Evolutionary conservation across 1,140 invertebrate species (phyloP), one percentile per base, ranked within the genome.

Genomic region (Leptinotarsa lineolata): DNA sequence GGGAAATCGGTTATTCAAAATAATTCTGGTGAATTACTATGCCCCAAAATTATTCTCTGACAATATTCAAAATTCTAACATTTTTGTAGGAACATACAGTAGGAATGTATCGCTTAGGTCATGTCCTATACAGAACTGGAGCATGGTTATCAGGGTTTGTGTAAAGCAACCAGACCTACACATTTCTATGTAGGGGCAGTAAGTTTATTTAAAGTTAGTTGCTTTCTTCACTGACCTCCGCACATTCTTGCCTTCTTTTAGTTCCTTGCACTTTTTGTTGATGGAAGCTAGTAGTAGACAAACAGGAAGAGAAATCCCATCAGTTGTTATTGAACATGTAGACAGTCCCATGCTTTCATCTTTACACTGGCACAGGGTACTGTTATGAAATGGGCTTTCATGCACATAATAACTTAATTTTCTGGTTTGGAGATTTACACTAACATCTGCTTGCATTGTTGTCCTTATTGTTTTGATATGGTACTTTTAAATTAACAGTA

Each of bases 91-190:
- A 54, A 45, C 13, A 18, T 54, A 67, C 48, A 59, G 59, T 76
- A 78, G 71, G 73, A 59, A 78, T 76, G 72, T 74, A 64, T 67
- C 69, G 20, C 20, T 70, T 58, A 58, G 64, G 67, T 86, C 86
- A 94, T 95, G 93, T 95, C 93, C 84, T 95, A 95, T 85, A 94
- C 93, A 83, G 93, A 95, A 88, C 85, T 95, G 80, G 94, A 95
- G 88, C 92, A 93, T 88, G 94, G 93, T 72, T 95, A 95, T 87
- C 93, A 94, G 89, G 93, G 91, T 75, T 87, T 92, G 78, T 88
- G 90, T 78, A 91, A 91, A 83, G 88, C 90, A 76, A 84, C 87
- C 80, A 78, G 83, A 77, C 81, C 83, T 66, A 79, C 83, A 71
- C 89, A 91, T 77, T 93, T 92, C 85, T 93, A 83, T 81, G 80